Conservation (phyloP, 1,140 invertebrate genomes). For the Telenomus remus region DNA sequence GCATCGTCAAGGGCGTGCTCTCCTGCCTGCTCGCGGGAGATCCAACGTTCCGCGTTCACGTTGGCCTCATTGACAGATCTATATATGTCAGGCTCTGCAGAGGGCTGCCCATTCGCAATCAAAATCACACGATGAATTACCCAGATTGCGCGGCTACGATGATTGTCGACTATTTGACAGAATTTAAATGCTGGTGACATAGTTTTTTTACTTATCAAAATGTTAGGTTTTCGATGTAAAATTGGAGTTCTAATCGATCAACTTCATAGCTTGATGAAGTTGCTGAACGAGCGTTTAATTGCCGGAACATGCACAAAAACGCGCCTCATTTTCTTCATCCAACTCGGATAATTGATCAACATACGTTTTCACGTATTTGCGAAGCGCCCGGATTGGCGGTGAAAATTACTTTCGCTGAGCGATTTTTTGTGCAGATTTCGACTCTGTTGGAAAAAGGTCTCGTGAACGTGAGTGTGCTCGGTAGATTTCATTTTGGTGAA, state of each 20-base stretch:
- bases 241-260: neutral
- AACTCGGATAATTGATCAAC: slow-evolving; percentile 3
- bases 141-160: too few relatives aligned
- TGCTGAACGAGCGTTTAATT: slow-evolving; percentile 5
- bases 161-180: too few relatives aligned
- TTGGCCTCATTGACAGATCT: slow-evolving; percentile 31
- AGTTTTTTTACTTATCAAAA: neutral
- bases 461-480: too few relatives aligned
- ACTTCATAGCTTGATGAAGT: slow-evolving; percentile 5
- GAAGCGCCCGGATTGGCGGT: neutral
- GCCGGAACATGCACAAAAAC: slow-evolving; percentile 17
- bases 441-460: neutral
- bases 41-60: slow-evolving; percentile 11
- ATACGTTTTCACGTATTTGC: slow-evolving; percentile 3
- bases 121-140: slow-evolving; percentile 3
- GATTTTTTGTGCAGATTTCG: too few relatives aligned
- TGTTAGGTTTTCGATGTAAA: neutral
- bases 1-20: slow-evolving; percentile 1
- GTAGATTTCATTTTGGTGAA: too few relatives aligned
- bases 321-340: slow-evolving; percentile 1
- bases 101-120: slow-evolving; percentile 10
- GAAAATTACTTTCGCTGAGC: neutral
- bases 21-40: slow-evolving; percentile 4
- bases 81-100: neutral
- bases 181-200: too few relatives aligned